These are phyloP conservation scores for Orycteropus afer DNA, from an alignment of 2,113 vertebrate genomes.

Conservation along the genomic window DNA sequence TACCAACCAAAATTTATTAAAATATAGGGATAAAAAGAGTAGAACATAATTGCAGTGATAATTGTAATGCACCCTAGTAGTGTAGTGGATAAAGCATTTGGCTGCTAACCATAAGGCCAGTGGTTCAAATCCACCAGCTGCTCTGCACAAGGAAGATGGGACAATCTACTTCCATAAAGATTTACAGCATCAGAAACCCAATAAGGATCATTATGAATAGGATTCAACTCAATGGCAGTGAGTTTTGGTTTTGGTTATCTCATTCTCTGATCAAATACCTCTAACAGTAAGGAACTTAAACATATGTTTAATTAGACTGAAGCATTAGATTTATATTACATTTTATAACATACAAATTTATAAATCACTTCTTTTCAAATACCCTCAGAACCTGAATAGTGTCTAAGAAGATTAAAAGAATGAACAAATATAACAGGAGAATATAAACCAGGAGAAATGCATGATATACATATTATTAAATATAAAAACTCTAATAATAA, in stretches of 20 bases:
- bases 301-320: neutral
- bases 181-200: too few species aligned
- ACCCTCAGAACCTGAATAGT: neutral
- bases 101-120: too few species aligned
- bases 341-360: neutral
- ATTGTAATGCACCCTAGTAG: neutral
- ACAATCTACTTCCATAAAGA: too few species aligned
- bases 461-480: neutral
- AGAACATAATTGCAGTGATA: neutral
- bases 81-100: too few species aligned
- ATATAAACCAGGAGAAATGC: neutral
- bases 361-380: neutral
- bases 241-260: neutral
- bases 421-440: neutral
- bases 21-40: neutral
- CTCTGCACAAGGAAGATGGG: too few species aligned
- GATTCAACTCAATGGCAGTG: too few species aligned
- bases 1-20: neutral
- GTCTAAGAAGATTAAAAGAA: neutral
- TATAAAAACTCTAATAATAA: neutral
- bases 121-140: too few species aligned
- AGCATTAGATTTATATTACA: neutral
- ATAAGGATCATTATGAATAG: too few species aligned
- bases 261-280: neutral
- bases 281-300: neutral